A percentile compares a stretch with the other conserved stretches of the same genome.
Evolutionary conservation across 2,888 invertebrate genomes (phyloP).

Genomic region (Hypercompe scribonia): DNA sequence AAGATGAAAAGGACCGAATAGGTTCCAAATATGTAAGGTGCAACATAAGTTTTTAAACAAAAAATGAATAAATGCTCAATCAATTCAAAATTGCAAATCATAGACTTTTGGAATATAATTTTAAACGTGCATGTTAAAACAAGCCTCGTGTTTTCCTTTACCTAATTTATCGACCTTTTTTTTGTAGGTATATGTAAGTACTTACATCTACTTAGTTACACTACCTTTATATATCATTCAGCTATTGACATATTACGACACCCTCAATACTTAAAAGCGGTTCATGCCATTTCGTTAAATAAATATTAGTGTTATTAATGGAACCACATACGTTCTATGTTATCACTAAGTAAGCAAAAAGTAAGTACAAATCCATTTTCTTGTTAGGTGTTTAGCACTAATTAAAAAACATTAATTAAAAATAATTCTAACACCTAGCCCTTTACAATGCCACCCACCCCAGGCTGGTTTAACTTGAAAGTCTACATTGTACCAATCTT

Average conservation of each 20-base stretch:
- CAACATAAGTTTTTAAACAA: not conserved
- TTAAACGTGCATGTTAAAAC: not conserved
- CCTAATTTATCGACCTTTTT: not conserved
- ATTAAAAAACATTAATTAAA: not conserved
- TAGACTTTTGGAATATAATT: not conserved
- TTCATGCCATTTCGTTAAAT: not conserved
- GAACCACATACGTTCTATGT: not conserved
- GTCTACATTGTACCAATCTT: not conserved
- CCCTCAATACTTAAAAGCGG: not conserved
- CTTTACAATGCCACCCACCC: not conserved
- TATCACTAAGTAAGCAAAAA: not conserved
- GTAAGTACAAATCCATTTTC: not conserved
- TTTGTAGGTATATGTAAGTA: not conserved
- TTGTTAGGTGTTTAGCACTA: not conserved
- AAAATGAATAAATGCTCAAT: too few species aligned
- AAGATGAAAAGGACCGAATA: not conserved
- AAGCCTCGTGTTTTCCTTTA: not conserved
- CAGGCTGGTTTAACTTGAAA: not conserved
- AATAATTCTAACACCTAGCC: not conserved
- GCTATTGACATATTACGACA: not conserved
- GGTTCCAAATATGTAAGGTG: not conserved
- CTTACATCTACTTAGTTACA: not conserved
- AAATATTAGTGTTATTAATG: not conserved
- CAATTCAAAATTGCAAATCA: not conserved
- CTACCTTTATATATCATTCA: too few species aligned